A percentile compares a stretch with the other conserved stretches of the same genome.
Conservation (phyloP, 1,140 invertebrate species). For the Zaprionus nigranus region DNA sequence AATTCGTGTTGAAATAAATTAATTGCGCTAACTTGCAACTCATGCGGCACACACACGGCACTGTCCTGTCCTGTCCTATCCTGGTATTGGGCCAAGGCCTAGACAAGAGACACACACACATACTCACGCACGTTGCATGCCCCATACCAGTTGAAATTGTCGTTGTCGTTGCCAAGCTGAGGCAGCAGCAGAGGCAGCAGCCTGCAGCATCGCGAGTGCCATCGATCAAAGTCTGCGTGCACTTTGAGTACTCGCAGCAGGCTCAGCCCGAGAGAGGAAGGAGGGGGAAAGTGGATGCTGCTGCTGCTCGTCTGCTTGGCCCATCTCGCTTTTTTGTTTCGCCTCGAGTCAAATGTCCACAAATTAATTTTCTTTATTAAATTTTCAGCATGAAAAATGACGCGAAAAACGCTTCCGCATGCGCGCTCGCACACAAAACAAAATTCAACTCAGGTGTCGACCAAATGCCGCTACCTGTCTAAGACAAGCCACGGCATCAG, state of each 20-base stretch:
- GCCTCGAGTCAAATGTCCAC: conserved; percentile 82
- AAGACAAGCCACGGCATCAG: neutral
- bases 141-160: conserved; percentile 63
- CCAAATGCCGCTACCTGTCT: conserved; percentile 21
- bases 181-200: conserved; percentile 66
- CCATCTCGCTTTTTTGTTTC: conserved; percentile 58
- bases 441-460: conserved; percentile 71
- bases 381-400: conserved; percentile 83
- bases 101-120: conserved; percentile 12
- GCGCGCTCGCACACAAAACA: conserved; percentile 54
- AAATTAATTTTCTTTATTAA: conserved; percentile 84
- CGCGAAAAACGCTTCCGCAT: conserved; percentile 82
- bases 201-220: conserved; percentile 80
- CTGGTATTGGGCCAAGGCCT: conserved; percentile 62
- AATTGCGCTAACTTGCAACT: conserved; percentile 83
- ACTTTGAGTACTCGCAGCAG: conserved; percentile 65
- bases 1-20: conserved; percentile 83
- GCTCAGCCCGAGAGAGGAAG: neutral
- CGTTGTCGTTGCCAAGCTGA: conserved; percentile 54
- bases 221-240: conserved; percentile 81
- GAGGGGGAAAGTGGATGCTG: neutral
- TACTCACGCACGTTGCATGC: conserved; percentile 15
- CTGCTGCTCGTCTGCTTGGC: neutral
- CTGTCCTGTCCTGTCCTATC: neutral
- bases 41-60: conserved; percentile 68